Percentiles rank a stretch among this genome's conserved stretches.
These are phyloP conservation scores for Hydrophis major DNA, from an alignment of 2,797 vertebrate species.

Conservation along the genomic window DNA sequence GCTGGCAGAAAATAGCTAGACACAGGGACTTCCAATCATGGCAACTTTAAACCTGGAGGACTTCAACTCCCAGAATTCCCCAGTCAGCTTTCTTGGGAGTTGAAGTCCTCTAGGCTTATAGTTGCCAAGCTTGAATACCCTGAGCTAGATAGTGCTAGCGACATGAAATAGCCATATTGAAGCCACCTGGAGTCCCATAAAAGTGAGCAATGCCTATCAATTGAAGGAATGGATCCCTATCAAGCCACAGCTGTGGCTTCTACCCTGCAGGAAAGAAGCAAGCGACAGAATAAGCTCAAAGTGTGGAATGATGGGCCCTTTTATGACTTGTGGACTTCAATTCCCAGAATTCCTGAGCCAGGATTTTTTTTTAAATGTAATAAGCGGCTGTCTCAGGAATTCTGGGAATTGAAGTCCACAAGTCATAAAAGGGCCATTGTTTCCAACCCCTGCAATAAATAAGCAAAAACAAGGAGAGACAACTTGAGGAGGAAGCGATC, in stretches of 20 bases:
- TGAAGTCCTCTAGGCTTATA: too few relatives aligned
- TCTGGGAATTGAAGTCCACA: background rate
- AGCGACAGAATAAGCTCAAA: background rate
- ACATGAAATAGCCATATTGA: background rate
- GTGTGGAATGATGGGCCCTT: fast-evolving
- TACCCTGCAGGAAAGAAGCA: background rate
- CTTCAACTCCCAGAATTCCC: too few relatives aligned
- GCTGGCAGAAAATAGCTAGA: background rate
- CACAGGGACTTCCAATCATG: too few relatives aligned
- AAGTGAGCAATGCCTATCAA: background rate
- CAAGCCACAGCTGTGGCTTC: background rate
- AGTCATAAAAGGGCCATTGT: background rate
- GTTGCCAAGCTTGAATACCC: too few relatives aligned
- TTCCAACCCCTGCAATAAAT: background rate
- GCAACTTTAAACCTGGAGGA: too few relatives aligned
- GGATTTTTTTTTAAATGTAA: too few relatives aligned
- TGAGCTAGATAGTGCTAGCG: fast-evolving
- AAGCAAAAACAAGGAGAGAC: background rate
- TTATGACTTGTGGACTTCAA: background rate
- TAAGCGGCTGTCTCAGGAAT: background rate
- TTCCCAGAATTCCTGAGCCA: background rate
- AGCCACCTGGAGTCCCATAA: background rate
- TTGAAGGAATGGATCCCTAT: background rate
- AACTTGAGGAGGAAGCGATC: background rate
- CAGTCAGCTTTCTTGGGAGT: too few relatives aligned